phyloP scores from a whole-genome alignment of 1,140 invertebrate genomes.

The Cryptotermes secundus region DNA sequence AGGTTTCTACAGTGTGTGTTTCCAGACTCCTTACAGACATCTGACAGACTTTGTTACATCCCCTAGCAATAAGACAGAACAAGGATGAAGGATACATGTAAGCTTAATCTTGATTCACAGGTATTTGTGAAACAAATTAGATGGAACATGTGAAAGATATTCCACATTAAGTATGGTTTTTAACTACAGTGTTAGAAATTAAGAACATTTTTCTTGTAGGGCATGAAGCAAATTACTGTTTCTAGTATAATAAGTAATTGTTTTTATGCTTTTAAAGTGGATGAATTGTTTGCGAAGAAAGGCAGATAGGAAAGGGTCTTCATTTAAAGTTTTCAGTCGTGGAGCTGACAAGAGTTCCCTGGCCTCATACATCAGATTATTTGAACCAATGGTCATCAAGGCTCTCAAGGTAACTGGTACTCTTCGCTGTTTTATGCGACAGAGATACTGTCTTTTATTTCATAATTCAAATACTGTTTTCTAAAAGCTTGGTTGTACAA shows the following conservation, averaged over 20 bases:
- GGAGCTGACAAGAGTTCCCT: conserved; percentile 65
- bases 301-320: conserved; percentile 23
- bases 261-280: background rate
- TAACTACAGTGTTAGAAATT: no score
- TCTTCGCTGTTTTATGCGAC: conserved; percentile 9
- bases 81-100: conserved; percentile 42
- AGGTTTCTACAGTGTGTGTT: conserved; percentile 34
- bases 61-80: conserved; percentile 40
- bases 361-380: conserved; percentile 78
- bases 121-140: no score
- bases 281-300: conserved; percentile 21
- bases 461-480: no score
- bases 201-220: no score
- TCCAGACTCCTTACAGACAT: conserved; percentile 43
- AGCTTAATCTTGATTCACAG: conserved; percentile 21
- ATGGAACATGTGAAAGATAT: no score
- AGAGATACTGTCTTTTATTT: no score
- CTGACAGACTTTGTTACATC: conserved; percentile 41
- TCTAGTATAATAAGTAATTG: no score
- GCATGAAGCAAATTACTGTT: no score
- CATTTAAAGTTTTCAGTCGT: conserved; percentile 50
- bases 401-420: conserved; percentile 63
- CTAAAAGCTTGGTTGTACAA: background rate
- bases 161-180: no score
- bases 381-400: conserved; percentile 88